These are phyloP conservation scores for Pimpla rufipes DNA, from an alignment of 2,888 invertebrate species.

Conservation along the genomic window DNA sequence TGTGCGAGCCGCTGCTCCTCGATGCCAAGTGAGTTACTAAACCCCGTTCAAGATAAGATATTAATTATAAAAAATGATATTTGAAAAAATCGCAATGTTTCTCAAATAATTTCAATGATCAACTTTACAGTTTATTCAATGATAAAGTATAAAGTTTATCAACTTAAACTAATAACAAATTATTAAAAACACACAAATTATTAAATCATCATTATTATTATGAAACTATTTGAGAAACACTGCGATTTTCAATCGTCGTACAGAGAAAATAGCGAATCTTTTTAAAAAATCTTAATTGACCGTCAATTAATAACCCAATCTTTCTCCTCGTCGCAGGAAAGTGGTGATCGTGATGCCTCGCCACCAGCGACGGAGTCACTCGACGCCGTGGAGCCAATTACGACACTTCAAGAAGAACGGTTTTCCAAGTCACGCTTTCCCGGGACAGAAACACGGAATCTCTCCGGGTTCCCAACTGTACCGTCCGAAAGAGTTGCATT, in stretches of 20 bases:
- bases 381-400: constrained; percentile 68
- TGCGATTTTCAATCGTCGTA: too few relatives aligned
- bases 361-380: constrained; percentile 76
- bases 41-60: background rate
- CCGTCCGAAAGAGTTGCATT: constrained; percentile 29
- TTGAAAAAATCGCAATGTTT: too few relatives aligned
- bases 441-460: constrained; percentile 45
- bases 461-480: constrained; percentile 21
- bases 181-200: too few relatives aligned
- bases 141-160: too few relatives aligned
- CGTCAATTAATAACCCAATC: background rate
- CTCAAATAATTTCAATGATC: too few relatives aligned
- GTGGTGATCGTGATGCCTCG: constrained; percentile 77
- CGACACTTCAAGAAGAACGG: constrained; percentile 68
- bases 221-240: too few relatives aligned
- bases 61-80: too few relatives aligned
- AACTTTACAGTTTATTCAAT: too few relatives aligned
- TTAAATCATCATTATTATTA: background rate
- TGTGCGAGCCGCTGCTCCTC: constrained; percentile 75
- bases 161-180: too few relatives aligned
- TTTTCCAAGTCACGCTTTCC: constrained; percentile 34
- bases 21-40: constrained; percentile 74
- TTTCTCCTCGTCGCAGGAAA: constrained; percentile 72
- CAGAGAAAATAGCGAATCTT: background rate
- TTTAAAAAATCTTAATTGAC: background rate